Evolutionary conservation across 2,888 invertebrate species (phyloP).

Genomic region (Aporophyla lueneburgensis): DNA sequence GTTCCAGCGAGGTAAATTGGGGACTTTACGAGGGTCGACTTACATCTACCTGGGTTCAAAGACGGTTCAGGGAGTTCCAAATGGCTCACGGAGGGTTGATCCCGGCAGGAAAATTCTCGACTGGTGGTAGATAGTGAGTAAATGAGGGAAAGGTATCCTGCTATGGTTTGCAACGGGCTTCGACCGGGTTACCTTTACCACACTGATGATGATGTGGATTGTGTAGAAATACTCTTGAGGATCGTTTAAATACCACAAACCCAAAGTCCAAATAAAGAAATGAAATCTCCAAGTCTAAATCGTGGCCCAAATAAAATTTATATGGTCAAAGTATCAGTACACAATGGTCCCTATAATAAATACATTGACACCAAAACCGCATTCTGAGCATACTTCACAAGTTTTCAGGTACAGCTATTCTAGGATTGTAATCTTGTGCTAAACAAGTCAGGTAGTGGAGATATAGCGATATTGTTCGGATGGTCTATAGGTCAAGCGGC

Average conservation of each 20-base stretch:
- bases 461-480: conserved; percentile 57
- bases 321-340: conserved; percentile 47
- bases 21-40: too few species aligned
- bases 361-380: conserved; percentile 45
- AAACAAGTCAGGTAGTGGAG: conserved; percentile 54
- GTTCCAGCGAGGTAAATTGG: too few species aligned
- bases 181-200: too few species aligned
- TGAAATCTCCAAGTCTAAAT: conserved; percentile 44
- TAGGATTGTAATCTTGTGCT: conserved; percentile 58
- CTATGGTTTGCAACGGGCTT: too few species aligned
- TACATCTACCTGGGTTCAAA: too few species aligned
- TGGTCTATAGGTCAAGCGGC: conserved; percentile 77
- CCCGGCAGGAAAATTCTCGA: too few species aligned
- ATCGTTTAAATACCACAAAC: conserved; percentile 29
- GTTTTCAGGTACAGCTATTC: conserved; percentile 47
- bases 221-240: not conserved
- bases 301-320: conserved; percentile 32
- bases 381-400: conserved; percentile 49
- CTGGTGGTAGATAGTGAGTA: too few species aligned
- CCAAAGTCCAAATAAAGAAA: conserved; percentile 24
- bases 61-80: too few species aligned
- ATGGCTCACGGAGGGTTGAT: too few species aligned
- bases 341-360: conserved; percentile 42
- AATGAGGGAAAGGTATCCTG: too few species aligned
- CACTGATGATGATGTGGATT: not conserved